Percentiles rank a stretch among this genome's conserved stretches.
Evolutionary conservation across 2,888 invertebrate genomes (phyloP).

Genomic region (Protonemura montana): DNA sequence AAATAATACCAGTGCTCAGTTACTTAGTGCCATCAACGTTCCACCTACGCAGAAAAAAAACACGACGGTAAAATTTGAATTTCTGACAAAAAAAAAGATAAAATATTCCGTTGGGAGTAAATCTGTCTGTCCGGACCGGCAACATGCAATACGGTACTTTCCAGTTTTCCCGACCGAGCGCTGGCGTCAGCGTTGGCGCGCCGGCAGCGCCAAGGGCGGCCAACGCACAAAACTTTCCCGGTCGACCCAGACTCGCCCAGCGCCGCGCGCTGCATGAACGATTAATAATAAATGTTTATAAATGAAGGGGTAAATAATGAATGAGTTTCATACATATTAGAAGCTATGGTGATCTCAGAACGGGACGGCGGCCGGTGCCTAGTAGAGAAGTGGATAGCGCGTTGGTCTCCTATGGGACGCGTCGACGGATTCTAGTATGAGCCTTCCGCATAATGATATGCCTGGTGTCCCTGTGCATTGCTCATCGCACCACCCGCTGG

Average conservation of each 20-base stretch:
- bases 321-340: constrained; percentile 43
- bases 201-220: background rate
- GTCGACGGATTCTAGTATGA: background rate
- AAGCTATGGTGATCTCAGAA: constrained; percentile 39
- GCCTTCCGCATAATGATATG: background rate
- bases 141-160: background rate
- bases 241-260: background rate
- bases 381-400: background rate
- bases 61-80: background rate
- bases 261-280: background rate
- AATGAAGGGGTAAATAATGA: constrained; percentile 46
- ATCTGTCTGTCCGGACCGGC: background rate
- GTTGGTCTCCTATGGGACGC: background rate
- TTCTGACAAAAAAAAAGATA: constrained; percentile 1
- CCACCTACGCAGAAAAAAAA: background rate
- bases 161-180: background rate
- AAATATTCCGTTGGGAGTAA: background rate
- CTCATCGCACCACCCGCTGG: background rate
- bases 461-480: background rate
- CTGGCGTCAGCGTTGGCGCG: background rate
- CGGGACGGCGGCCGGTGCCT: background rate
- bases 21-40: background rate
- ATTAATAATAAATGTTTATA: constrained; percentile 46
- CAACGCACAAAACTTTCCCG: background rate
- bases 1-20: background rate